Conservation (phyloP, 2,797 vertebrate species). For the Merluccius polli region DNA sequence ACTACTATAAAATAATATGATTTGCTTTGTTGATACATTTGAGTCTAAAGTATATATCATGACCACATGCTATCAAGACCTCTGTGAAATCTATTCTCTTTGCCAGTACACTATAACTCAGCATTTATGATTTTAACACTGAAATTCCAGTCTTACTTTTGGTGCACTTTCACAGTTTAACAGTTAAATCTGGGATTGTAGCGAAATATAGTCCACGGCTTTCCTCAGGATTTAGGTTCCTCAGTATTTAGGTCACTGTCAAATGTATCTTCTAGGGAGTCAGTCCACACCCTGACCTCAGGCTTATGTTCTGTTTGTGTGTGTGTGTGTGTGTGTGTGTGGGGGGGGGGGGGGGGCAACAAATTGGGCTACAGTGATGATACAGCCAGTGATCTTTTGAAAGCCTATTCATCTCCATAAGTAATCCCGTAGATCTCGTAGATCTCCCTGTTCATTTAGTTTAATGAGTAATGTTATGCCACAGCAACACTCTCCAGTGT, state of each 20-base stretch:
- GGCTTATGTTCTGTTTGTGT: background rate
- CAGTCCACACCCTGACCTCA: background rate
- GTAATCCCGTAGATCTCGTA: background rate
- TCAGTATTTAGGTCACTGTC: slow-evolving; percentile 6
- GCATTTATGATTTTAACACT: background rate
- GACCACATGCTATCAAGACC: background rate
- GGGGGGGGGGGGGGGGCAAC: background rate
- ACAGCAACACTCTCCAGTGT: too few relatives aligned
- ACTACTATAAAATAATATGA: background rate
- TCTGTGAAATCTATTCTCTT: background rate
- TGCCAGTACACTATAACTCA: background rate
- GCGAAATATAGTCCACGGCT: background rate
- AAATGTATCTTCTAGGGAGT: background rate
- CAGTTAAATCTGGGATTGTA: background rate
- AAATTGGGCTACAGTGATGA: background rate
- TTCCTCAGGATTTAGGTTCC: background rate
- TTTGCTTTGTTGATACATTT: background rate
- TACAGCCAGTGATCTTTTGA: background rate
- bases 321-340: background rate
- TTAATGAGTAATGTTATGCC: too few relatives aligned
- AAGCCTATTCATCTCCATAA: background rate
- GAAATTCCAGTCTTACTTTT: background rate
- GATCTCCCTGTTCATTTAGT: background rate
- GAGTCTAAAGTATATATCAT: background rate
- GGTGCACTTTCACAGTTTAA: background rate